Base-by-base conservation (phyloP, 2,797 vertebrate species). In the Poeciliopsis turneri region DNA sequence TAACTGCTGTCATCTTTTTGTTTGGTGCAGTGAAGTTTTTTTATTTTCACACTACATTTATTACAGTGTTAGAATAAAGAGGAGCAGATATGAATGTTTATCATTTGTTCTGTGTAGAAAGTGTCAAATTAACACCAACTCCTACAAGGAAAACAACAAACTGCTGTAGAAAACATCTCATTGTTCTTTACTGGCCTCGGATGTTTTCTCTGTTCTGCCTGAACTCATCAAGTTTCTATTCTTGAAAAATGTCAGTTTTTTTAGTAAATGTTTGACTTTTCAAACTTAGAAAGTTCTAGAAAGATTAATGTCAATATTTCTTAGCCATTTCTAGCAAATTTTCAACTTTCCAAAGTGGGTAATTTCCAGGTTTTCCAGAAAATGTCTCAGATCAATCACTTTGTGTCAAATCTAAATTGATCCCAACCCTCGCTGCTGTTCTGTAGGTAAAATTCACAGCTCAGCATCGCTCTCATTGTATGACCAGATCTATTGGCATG, bases 401-500 rank as follows among this genome's bases (percentile, higher is more conserved):
- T 20, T 7, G 2, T 49, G 5, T 49, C 5, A 49, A 49, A 49
- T 49, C 6, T 20, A 20, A 49, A 20, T 20, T 49, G 18, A 49
- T 18, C 18, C 47, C 7, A 7, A 49, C 18, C 0, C 64, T 39
- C 51, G 45, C 83, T 80, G 73, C 76, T 78, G 81, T 84, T 88
- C 89, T 86, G 81, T 78, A 74, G 86, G 87, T 82, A 83, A 90
- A 94, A 92, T 13, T 87, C 91, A 88, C 80, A 89, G 88, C 93
- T 93, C 91, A 93, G 92, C 93, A 92, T 68, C 77, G 86, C 47
- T 90, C 86, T 91, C 84, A 91, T 90, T 83, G 86, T 90, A 86
- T 91, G 90, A 89, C 86, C 86, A 91, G 89, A 86, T 86, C 79
- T 81, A 95, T 95, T 92, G 95, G 92, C 94, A 95, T 95, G 93